Evolutionary conservation across 2,113 vertebrate species (phyloP).

Genomic region (Arvicanthis niloticus): DNA sequence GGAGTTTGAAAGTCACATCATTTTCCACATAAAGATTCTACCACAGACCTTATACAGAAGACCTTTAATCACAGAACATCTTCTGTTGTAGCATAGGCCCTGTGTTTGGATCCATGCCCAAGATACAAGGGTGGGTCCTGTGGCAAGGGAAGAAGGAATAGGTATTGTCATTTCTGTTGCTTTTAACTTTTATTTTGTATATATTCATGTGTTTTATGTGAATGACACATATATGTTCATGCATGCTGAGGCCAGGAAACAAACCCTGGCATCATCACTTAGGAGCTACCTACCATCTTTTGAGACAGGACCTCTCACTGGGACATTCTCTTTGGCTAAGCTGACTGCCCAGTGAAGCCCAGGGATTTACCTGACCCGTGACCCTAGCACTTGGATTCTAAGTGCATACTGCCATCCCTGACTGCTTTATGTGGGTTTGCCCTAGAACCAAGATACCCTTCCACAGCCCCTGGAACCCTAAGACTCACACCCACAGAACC

Average conservation of each 20-base stretch:
- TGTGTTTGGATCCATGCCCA: not conserved
- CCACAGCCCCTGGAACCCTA: too few relatives aligned
- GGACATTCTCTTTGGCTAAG: not conserved
- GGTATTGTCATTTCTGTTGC: not conserved
- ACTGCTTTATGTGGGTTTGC: not conserved
- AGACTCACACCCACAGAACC: too few relatives aligned
- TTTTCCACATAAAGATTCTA: not conserved
- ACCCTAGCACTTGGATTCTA: not conserved
- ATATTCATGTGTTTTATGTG: not conserved
- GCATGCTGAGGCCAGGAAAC: not conserved
- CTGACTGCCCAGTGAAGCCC: not conserved
- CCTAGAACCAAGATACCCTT: too few relatives aligned
- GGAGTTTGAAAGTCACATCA: not conserved
- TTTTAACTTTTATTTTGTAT: not conserved
- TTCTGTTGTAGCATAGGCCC: not conserved
- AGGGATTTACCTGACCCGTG: not conserved
- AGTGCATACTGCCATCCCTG: not conserved
- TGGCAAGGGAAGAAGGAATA: not conserved
- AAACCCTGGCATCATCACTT: not conserved
- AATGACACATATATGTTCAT: not conserved
- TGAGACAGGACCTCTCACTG: not conserved
- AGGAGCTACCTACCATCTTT: not conserved
- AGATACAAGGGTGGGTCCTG: not conserved
- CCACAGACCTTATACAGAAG: not conserved
- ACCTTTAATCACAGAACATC: not conserved